phyloP scores from a whole-genome alignment of 1,140 invertebrate species.

The Arion vulgaris region DNA sequence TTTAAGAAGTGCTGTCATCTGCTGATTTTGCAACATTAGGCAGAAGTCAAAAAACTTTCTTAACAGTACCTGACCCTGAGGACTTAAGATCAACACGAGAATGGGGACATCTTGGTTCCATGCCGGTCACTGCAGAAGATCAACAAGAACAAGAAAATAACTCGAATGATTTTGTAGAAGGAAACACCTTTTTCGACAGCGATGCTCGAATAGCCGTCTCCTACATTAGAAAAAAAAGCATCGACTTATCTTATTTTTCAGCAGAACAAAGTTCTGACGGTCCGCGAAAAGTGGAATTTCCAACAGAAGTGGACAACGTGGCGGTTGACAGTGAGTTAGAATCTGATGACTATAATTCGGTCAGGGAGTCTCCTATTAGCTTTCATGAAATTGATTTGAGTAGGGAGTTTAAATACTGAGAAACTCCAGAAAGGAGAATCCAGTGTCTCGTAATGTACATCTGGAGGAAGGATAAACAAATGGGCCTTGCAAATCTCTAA shows the following conservation, averaged over 20 bases:
- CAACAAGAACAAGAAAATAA: background rate
- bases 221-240: background rate
- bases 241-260: constrained; percentile 29
- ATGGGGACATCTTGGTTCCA: constrained; percentile 2
- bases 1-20: no score
- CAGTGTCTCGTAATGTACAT: background rate
- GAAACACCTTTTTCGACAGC: background rate
- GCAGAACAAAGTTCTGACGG: background rate
- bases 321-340: background rate
- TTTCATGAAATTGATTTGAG: constrained; percentile 24
- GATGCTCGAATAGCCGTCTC: background rate
- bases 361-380: constrained; percentile 7
- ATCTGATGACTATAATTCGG: background rate
- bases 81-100: background rate
- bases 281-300: constrained; percentile 10
- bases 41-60: background rate
- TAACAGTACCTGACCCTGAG: background rate
- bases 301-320: background rate
- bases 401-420: constrained; percentile 20
- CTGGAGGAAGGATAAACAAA: no score
- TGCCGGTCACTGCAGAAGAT: background rate
- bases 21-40: background rate
- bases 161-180: background rate
- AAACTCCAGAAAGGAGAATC: constrained; percentile 7
- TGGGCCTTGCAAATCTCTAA: no score